These are phyloP conservation scores for Drosophila cognata DNA, from an alignment of 2,888 invertebrate genomes.

Conservation along the genomic window DNA sequence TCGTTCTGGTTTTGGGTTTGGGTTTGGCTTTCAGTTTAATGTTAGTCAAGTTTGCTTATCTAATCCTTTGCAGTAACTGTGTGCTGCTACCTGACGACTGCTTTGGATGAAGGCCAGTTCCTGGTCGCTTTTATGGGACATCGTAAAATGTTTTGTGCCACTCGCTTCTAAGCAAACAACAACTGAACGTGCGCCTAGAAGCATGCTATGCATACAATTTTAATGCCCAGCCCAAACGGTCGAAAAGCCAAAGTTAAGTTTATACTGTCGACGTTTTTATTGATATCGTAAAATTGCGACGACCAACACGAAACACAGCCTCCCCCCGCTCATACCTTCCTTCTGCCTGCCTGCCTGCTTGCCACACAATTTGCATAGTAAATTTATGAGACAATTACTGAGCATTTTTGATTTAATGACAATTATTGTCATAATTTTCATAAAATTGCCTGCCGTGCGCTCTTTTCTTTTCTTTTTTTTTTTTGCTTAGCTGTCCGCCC, in stretches of 20 bases:
- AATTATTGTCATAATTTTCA: constrained; percentile 82
- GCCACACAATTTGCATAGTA: constrained; percentile 78
- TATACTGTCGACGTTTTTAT: constrained; percentile 80
- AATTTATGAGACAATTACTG: constrained; percentile 82
- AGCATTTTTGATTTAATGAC: constrained; percentile 82
- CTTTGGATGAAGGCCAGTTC: constrained; percentile 49
- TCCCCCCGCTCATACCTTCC: neutral
- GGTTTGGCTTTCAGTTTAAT: constrained; percentile 36
- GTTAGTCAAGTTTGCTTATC: constrained; percentile 60
- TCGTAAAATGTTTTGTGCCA: constrained; percentile 76
- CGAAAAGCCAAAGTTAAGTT: constrained; percentile 72
- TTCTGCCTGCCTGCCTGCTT: constrained; percentile 18
- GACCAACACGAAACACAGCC: constrained; percentile 63
- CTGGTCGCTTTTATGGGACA: constrained; percentile 65
- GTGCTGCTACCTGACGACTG: constrained; percentile 18
- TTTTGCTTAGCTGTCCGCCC: neutral
- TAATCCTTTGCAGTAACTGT: constrained; percentile 69
- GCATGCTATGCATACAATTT: constrained; percentile 74
- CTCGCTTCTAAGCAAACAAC: constrained; percentile 44
- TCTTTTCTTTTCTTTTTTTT: constrained; percentile 32
- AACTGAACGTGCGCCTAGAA: constrained; percentile 70
- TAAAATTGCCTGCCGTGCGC: constrained; percentile 73
- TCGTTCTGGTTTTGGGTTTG: neutral
- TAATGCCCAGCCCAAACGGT: constrained; percentile 60
- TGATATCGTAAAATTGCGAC: constrained; percentile 78